Conservation (phyloP, 2,888 invertebrate species). For the Cacoxenus indagator region DNA sequence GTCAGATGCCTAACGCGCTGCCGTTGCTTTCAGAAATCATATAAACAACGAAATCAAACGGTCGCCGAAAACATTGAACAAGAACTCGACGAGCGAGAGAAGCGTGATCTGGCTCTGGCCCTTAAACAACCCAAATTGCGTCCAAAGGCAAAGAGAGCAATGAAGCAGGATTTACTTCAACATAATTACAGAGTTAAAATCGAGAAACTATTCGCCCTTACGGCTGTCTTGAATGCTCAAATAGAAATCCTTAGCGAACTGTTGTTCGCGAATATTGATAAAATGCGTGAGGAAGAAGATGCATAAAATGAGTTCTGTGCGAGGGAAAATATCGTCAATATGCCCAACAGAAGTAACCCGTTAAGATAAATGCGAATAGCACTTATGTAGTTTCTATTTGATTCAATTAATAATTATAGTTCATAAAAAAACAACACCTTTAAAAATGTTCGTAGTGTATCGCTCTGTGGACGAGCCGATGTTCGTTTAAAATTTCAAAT, state of each 20-base stretch:
- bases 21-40: background rate
- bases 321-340: too few species aligned
- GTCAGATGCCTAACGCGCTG: background rate
- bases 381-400: too few species aligned
- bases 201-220: constrained; percentile 17
- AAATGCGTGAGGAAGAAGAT: constrained; percentile 25
- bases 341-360: too few species aligned
- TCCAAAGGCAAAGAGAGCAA: background rate
- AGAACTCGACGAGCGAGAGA: background rate
- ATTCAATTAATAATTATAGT: too few species aligned
- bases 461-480: too few species aligned
- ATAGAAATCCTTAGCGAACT: constrained; percentile 28
- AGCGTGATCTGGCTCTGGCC: background rate
- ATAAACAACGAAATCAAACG: constrained; percentile 3
- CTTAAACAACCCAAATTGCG: too few species aligned
- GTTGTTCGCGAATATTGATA: constrained; percentile 22
- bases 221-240: constrained; percentile 29
- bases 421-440: too few species aligned
- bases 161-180: background rate
- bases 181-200: background rate
- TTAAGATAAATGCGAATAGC: too few species aligned
- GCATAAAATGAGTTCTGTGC: background rate
- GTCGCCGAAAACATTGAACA: constrained; percentile 22
- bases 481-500: too few species aligned
- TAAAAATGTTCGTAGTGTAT: too few species aligned